phyloP scores from a whole-genome alignment of 2,113 vertebrate genomes.

The Herpetotheres cachinnans region DNA sequence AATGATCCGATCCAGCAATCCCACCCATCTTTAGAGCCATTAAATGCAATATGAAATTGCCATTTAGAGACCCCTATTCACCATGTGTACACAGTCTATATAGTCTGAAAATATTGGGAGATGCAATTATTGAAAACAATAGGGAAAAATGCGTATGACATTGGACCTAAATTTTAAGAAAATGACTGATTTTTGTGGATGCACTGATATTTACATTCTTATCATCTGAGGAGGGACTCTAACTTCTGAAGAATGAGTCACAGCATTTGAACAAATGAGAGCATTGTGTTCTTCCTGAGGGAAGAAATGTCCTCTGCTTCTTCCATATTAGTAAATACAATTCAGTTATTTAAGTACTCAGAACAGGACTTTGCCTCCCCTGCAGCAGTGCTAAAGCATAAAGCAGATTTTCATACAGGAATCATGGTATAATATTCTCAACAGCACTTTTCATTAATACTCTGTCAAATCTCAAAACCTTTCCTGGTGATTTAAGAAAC shows the following conservation, averaged over 20 bases:
- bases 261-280: neutral
- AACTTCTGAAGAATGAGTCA: neutral
- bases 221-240: neutral
- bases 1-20: neutral
- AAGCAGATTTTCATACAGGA: neutral
- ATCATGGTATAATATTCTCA: fast-evolving
- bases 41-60: neutral
- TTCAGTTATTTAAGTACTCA: neutral
- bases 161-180: neutral
- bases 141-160: fast-evolving
- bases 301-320: neutral
- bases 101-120: neutral
- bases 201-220: neutral
- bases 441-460: neutral
- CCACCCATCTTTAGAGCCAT: neutral
- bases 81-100: neutral
- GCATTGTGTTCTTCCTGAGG: neutral
- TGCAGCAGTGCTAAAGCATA: neutral
- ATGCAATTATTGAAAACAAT: neutral
- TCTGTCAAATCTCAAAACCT: neutral
- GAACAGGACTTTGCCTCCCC: neutral
- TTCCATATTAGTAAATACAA: neutral
- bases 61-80: neutral
- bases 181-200: neutral
- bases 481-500: neutral